These are phyloP conservation scores for Lymantria monacha DNA, from an alignment of 2,888 invertebrate species.

Conservation along the genomic window DNA sequence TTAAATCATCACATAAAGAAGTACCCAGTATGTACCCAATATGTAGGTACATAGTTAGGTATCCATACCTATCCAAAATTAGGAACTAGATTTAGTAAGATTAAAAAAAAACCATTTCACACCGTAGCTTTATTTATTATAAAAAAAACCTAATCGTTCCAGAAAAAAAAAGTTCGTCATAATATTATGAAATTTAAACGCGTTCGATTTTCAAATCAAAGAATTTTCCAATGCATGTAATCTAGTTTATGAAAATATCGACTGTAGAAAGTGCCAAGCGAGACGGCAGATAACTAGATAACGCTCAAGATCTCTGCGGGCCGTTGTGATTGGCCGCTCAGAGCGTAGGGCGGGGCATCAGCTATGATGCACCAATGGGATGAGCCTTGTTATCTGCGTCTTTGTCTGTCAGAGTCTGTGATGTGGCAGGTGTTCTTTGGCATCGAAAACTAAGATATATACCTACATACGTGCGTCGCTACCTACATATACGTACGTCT, in stretches of 20 bases:
- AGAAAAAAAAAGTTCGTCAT: not conserved
- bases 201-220: slow-evolving; percentile 17
- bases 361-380: slow-evolving; percentile 83
- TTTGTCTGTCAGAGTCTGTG: slow-evolving; percentile 81
- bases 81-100: not conserved
- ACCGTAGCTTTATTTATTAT: not conserved
- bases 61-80: not conserved
- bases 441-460: slow-evolving; percentile 26
- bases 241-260: slow-evolving; percentile 62
- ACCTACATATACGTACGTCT: not conserved
- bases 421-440: slow-evolving; percentile 54
- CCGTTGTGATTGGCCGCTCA: slow-evolving; percentile 62
- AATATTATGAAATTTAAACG: slow-evolving; percentile 6
- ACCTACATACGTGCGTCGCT: not conserved
- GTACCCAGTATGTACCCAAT: not conserved
- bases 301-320: slow-evolving; percentile 81
- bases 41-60: no score
- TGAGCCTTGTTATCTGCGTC: slow-evolving; percentile 79
- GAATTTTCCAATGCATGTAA: slow-evolving; percentile 33
- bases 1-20: slow-evolving; percentile 12
- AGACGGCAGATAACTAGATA: slow-evolving; percentile 81
- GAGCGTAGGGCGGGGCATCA: slow-evolving; percentile 69
- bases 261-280: slow-evolving; percentile 61
- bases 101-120: not conserved
- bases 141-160: not conserved